These are phyloP conservation scores for Penelope pileata DNA, from an alignment of 2,113 vertebrate genomes.

Conservation along the genomic window DNA sequence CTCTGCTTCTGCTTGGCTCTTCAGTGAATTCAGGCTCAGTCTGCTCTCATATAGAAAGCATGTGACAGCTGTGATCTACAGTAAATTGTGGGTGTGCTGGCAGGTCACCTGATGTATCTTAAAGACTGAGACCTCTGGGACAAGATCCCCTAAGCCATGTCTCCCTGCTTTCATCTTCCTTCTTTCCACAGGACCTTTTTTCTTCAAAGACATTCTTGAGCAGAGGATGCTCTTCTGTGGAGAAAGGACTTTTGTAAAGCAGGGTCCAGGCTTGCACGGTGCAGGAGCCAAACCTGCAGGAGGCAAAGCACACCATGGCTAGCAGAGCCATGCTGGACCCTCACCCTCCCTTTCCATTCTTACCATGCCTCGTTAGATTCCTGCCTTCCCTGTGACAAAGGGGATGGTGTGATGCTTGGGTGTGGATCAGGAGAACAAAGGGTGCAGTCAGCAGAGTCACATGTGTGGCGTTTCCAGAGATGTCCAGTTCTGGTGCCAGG, in stretches of 20 bases:
- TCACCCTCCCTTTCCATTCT: not conserved
- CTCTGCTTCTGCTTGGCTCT: no score
- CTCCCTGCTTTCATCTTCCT: not conserved
- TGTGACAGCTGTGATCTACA: not conserved
- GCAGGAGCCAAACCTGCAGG: not conserved
- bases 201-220: not conserved
- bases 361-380: not conserved
- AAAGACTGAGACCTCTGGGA: not conserved
- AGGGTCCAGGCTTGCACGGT: not conserved
- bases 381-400: not conserved
- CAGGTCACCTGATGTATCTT: not conserved
- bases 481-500: not conserved
- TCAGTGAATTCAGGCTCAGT: not conserved
- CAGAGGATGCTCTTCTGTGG: not conserved
- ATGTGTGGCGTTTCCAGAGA: not conserved
- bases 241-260: not conserved
- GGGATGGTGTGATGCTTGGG: not conserved
- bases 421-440: not conserved
- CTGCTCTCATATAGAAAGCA: not conserved
- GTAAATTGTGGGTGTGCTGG: not conserved
- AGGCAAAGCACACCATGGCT: not conserved
- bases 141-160: not conserved
- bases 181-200: not conserved
- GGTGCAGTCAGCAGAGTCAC: not conserved
- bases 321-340: not conserved